Conservation (phyloP, 2,888 invertebrate species). For the Trichogramma evanescens region DNA sequence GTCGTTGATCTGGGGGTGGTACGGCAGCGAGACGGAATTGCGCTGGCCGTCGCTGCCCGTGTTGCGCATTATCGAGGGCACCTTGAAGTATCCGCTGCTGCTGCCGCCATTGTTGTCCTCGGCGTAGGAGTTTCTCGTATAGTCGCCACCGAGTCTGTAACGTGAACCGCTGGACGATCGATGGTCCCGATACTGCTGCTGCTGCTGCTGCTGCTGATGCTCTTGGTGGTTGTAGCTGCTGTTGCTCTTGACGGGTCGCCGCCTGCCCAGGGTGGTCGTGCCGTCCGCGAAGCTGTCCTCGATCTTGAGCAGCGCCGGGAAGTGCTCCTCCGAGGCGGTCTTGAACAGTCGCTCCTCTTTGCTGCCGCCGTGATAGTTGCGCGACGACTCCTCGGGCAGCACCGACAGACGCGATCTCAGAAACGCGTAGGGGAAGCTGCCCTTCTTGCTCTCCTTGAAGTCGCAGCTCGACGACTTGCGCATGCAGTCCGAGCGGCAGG, state of each 20-base stretch:
- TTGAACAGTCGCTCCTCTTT: conserved; percentile 52
- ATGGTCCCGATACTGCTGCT: neutral
- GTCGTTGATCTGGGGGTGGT: conserved; percentile 6
- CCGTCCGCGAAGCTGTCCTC: conserved; percentile 38
- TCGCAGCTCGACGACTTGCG: conserved; percentile 43
- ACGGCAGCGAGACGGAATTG: conserved; percentile 18
- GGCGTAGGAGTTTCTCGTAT: conserved; percentile 35
- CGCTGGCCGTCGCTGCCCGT: conserved; percentile 8
- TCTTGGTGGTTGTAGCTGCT: too few relatives aligned
- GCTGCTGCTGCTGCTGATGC: conserved; percentile 1
- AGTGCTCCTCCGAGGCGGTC: conserved; percentile 58
- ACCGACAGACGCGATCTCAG: conserved; percentile 69
- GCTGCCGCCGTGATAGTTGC: conserved; percentile 41
- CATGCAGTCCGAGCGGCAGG: conserved; percentile 29
- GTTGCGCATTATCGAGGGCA: conserved; percentile 8
- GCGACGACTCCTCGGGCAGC: conserved; percentile 61
- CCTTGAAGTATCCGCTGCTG: conserved; percentile 1
- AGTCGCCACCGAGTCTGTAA: conserved; percentile 22
- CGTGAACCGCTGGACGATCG: conserved; percentile 6
- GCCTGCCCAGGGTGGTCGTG: conserved; percentile 42
- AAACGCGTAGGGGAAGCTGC: conserved; percentile 71
- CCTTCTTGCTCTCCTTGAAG: conserved; percentile 51
- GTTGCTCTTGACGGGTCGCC: conserved; percentile 32
- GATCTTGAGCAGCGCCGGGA: conserved; percentile 41
- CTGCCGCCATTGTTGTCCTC: conserved; percentile 23